phyloP scores from a whole-genome alignment of 2,113 vertebrate genomes.

The Zosterops japonicus region DNA sequence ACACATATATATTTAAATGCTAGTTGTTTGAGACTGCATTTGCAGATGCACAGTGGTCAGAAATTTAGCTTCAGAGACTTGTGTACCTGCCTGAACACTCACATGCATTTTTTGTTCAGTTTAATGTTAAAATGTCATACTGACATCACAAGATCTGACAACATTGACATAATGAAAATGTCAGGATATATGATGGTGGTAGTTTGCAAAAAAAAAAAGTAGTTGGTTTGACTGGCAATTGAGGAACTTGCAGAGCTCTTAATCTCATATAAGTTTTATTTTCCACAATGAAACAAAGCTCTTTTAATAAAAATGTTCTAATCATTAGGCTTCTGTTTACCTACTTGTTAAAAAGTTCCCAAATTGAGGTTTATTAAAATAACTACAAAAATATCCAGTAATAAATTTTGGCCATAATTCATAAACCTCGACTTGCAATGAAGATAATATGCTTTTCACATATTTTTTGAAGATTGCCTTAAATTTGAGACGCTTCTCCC shows the following conservation, averaged over 20 bases:
- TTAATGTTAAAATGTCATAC: not conserved
- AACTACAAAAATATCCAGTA: not conserved
- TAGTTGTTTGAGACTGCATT: not conserved
- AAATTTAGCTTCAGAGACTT: not conserved
- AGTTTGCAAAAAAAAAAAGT: not conserved
- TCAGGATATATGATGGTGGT: not conserved
- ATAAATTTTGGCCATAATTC: not conserved
- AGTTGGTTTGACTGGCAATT: not conserved
- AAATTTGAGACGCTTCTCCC: not conserved
- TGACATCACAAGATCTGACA: not conserved
- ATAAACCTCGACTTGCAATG: not conserved
- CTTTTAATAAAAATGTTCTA: not conserved
- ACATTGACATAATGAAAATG: not conserved
- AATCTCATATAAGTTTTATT: not conserved
- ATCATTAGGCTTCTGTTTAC: not conserved
- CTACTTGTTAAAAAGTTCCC: not conserved
- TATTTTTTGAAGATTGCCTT: not conserved
- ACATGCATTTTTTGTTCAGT: not conserved
- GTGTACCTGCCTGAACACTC: not conserved
- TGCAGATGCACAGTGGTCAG: not conserved
- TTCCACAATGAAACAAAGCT: not conserved
- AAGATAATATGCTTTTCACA: not conserved
- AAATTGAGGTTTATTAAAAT: not conserved
- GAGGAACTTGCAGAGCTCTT: not conserved
- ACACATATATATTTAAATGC: not conserved